Evolutionary conservation across 1,140 invertebrate genomes (phyloP), one percentile per base, ranked within the genome.

Genomic region (Marisa cornuarietis): DNA sequence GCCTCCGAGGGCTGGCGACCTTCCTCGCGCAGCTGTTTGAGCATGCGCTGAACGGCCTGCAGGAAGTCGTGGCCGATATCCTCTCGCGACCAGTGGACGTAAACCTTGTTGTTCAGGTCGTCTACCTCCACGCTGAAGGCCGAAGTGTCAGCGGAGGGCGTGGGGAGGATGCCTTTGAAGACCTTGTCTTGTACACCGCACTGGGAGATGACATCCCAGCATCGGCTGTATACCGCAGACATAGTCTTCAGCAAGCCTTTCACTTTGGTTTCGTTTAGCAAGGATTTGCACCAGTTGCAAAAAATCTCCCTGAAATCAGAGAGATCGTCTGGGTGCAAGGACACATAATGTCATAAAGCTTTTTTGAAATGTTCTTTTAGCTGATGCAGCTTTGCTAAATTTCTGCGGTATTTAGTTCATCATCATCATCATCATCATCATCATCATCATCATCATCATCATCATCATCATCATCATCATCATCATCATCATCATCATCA

Each of bases 31-130:
- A 85, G 54, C 2, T n/a, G 7, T 42, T 79, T 79, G 31, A 84
- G 75, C 75, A 84, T 79, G 18, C 78, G 71, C 54, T 66, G 71
- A n/a, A 82, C 77, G 22, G 85, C 79, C 5, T 49, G 72, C 14
- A 85, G 42, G 42, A 81, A 82, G 13, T 84, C 79, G 14, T 81
- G 63, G 0, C 79, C 73, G 6, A 84, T 63, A 6, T 14, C 22
- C n/a, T 79, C 79, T 31, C 79, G 82, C 49, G 84, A 80, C 85
- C 85, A 86, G 66, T 81, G 81, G 16, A 86, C 49, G 69, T 81
- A 75, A 2, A 81, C 24, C 66, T 79, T 82, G 66, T 84, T 83
- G 51, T 54, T 71, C 49, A 54, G 75, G 8, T 76, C 54, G 61
- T 82, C 78, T 20, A 82, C 71, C 18, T 82, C 77, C 18, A 65